phyloP scores from a whole-genome alignment of 30 jellyfish, hydroid and myxozoan species.

The Sanderia malayensis region DNA sequence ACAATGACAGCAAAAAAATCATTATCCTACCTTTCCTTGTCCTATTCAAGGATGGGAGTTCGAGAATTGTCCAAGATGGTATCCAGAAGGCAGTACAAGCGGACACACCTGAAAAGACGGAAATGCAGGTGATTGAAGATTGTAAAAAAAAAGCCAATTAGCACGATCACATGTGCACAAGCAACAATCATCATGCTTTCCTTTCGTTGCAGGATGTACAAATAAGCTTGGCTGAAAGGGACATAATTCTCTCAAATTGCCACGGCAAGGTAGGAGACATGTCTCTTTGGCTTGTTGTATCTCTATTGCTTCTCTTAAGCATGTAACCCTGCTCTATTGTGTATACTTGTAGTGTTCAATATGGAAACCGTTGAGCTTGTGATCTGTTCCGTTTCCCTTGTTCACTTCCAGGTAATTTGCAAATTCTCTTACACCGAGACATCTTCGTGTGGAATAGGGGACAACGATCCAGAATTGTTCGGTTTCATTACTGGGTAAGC shows the following conservation, averaged over 20 bases:
- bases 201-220: constrained; percentile 24
- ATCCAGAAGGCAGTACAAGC: constrained; percentile 43
- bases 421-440: constrained; percentile 86
- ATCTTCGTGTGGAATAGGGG: constrained; percentile 83
- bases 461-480: constrained; percentile 52
- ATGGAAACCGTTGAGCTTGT: too few relatives aligned
- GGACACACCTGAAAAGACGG: not conserved
- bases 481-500: constrained; percentile 92
- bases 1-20: too few relatives aligned
- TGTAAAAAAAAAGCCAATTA: too few relatives aligned
- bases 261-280: not conserved
- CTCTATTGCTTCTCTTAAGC: too few relatives aligned
- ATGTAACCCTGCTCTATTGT: not conserved
- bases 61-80: constrained; percentile 84
- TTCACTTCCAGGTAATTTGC: constrained; percentile 33
- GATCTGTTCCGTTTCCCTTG: too few relatives aligned
- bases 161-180: not conserved
- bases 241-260: constrained; percentile 30
- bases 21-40: not conserved
- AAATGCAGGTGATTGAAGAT: too few relatives aligned
- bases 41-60: constrained; percentile 78
- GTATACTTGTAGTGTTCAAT: too few relatives aligned
- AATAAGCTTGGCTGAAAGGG: constrained; percentile 76
- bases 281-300: not conserved
- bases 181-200: not conserved